phyloP scores from a whole-genome alignment of 1,140 invertebrate genomes.

The Choristoneura fumiferana region DNA sequence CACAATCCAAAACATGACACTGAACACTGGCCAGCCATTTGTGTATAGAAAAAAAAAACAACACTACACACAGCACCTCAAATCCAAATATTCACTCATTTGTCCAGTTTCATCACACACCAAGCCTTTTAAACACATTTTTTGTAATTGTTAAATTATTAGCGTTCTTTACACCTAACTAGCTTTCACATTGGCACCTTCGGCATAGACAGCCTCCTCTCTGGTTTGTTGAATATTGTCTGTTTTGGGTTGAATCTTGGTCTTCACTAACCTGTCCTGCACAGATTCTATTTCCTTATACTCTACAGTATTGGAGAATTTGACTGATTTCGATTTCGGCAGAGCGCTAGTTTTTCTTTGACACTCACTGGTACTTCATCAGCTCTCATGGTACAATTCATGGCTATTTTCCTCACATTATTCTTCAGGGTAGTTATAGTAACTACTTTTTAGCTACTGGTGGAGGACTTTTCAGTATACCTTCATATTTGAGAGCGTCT shows the following conservation, averaged over 20 bases:
- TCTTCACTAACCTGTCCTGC: slow-evolving; percentile 20
- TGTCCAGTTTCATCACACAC: slow-evolving; percentile 41
- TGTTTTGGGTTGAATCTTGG: slow-evolving; percentile 27
- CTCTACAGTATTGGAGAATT: slow-evolving; percentile 70
- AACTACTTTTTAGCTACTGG: slow-evolving; percentile 51
- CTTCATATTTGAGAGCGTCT: slow-evolving; percentile 70
- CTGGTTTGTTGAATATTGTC: slow-evolving; percentile 66
- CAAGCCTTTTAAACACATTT: slow-evolving; percentile 61
- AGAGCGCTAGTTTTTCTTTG: slow-evolving; percentile 61
- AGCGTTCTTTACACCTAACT: slow-evolving; percentile 50
- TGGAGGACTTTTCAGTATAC: slow-evolving; percentile 57
- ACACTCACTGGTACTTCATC: slow-evolving; percentile 66
- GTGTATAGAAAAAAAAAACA: not conserved
- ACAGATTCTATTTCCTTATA: slow-evolving; percentile 70
- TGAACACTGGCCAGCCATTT: no score
- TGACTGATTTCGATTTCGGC: slow-evolving; percentile 64
- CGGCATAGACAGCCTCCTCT: slow-evolving; percentile 66
- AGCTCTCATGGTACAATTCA: slow-evolving; percentile 66
- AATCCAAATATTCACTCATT: not conserved
- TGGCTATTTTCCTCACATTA: slow-evolving; percentile 54
- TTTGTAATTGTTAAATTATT: slow-evolving; percentile 52
- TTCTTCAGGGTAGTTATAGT: slow-evolving; percentile 57
- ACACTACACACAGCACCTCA: no score
- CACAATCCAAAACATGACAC: no score
- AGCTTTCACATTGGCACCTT: slow-evolving; percentile 45